A percentile compares a stretch with the other conserved stretches of the same genome.
phyloP scores from a whole-genome alignment of 2,113 vertebrate genomes.

The Morphnarchus princeps region DNA sequence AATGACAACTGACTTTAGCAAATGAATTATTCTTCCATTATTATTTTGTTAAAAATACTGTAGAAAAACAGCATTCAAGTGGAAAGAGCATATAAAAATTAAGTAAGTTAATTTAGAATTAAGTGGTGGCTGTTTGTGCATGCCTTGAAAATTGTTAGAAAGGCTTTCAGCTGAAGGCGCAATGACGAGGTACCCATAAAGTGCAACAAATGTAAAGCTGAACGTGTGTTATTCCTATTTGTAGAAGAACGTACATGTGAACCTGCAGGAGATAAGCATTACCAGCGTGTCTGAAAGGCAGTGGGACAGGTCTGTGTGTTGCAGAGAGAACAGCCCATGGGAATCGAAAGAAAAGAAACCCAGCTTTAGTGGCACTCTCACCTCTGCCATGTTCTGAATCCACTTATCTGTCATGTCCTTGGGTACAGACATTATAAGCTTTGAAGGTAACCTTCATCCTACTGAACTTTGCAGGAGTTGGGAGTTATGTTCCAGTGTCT shows the following conservation, averaged over 20 bases:
- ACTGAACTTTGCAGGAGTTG: not conserved
- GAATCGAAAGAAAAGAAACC: rapidly evolving
- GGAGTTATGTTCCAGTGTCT: not conserved
- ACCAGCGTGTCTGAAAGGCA: not conserved
- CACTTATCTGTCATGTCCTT: not conserved
- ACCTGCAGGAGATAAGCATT: not conserved
- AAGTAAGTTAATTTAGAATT: not conserved
- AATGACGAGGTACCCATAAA: not conserved
- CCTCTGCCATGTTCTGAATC: not conserved
- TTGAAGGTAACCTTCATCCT: not conserved
- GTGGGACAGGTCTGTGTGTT: not conserved
- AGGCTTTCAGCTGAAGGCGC: not conserved
- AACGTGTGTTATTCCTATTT: not conserved
- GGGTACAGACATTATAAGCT: not conserved
- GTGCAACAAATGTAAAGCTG: not conserved
- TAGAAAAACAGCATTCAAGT: not conserved
- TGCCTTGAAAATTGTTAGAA: not conserved
- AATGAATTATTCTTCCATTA: not conserved
- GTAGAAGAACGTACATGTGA: not conserved
- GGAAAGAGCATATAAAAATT: not conserved
- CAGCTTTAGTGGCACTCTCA: not conserved
- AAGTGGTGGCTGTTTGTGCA: not conserved
- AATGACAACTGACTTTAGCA: not conserved
- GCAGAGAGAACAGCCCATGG: not conserved
- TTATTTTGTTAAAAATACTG: not conserved